Evolutionary conservation across 2,113 vertebrate genomes (phyloP), one percentile per base, ranked within the genome.

Genomic region (Thymallus thymallus): DNA sequence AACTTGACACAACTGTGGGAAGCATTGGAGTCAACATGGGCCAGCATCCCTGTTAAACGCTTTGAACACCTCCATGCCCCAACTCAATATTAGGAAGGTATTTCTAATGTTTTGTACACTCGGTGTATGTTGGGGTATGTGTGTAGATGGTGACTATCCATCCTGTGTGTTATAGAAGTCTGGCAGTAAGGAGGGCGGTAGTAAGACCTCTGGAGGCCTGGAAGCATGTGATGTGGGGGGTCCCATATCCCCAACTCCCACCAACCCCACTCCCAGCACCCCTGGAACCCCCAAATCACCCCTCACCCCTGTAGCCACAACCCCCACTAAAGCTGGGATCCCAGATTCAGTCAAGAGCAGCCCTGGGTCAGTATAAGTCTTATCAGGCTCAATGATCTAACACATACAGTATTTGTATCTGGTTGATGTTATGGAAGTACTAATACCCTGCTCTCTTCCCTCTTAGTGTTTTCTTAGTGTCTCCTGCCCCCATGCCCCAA

Each of bases 401-500:
- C 51, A 14, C 13, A 55, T 55, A 20, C 20, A 55, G 16, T 55
- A 14, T 6, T 20, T 55, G 51, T 55, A 20, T 55, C 2, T 55
- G 20, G 4, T 55, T 55, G 51, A 16, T 64, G 62, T 9, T 30
- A 14, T 66, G 30, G 41, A 68, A 20, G 5, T 24, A 13, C 41
- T 23, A 45, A 16, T 41, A 12, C 30, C 35, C 9, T 45, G 4
- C 18, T 78, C 23, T 64, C n/a, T 41, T 16, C 26, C 5, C 56
- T 35, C 0, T 0, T 63, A 99, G 97, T 3, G 95, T 99, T 76
- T 95, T 99, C n/a, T 89, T 99, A 71, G 94, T 98, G 1, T 96
- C 96, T 0, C 95, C 97, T 32, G 96, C 97, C 0, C 90, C 96
- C 12, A 92, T 98, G 92, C 95, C 97, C 0, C 97, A 98, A 87